A percentile compares a stretch with the other conserved stretches of the same genome.
Evolutionary conservation across 2,113 vertebrate species (phyloP).

Genomic region (Gobiocypris rarus): DNA sequence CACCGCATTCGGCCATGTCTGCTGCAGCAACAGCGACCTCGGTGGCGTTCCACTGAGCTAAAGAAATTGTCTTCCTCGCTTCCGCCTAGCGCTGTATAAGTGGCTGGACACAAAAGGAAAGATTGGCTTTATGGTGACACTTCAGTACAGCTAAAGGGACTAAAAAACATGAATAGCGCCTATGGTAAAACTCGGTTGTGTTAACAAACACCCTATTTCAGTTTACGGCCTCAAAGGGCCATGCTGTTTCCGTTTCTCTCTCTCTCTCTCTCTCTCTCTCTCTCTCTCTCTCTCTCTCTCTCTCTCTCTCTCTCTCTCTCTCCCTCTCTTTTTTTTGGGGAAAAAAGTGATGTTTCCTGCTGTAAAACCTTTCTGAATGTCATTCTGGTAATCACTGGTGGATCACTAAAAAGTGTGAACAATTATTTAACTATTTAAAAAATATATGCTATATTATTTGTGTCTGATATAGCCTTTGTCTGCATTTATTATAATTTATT

Average conservation of each 20-base stretch:
- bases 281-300: constrained; percentile 64
- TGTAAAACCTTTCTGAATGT: constrained; percentile 18
- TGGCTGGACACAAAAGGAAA: constrained; percentile 71
- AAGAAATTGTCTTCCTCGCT: constrained; percentile 56
- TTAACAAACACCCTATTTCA: constrained; percentile 71
- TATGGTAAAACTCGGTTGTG: constrained; percentile 70
- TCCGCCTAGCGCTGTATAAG: constrained; percentile 72
- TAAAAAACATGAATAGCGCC: constrained; percentile 78
- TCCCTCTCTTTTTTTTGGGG: not conserved
- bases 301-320: constrained; percentile 62
- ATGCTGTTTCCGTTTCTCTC: constrained; percentile 65
- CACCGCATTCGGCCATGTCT: constrained; percentile 65
- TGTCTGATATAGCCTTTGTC: no score
- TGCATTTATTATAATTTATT: not conserved
- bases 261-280: constrained; percentile 63
- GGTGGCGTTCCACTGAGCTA: constrained; percentile 64
- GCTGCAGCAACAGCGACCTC: constrained; percentile 82
- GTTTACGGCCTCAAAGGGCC: constrained; percentile 74
- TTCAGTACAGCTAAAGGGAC: constrained; percentile 76
- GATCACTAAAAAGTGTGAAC: not conserved
- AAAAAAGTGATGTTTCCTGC: constrained; percentile 34
- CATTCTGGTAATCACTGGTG: not conserved
- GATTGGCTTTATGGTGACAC: constrained; percentile 78
- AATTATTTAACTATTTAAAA: not conserved
- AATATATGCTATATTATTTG: no score